Base-by-base conservation (phyloP, 2,797 vertebrate species). In the Sebastolobus alascanus region DNA sequence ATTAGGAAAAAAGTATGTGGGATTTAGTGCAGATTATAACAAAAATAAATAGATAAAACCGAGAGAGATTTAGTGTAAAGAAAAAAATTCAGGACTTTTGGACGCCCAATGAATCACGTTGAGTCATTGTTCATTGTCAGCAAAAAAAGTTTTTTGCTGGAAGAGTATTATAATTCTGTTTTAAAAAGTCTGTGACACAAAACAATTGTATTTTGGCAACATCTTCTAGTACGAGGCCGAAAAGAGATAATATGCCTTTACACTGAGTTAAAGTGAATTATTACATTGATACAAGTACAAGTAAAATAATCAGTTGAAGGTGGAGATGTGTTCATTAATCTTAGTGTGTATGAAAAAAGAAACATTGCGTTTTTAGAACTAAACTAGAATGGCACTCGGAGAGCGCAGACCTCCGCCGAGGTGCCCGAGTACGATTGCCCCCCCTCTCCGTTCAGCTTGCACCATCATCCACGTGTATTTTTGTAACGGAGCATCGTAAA, bases 41-140 rank as follows among this genome's bases (percentile, higher is more conserved):
- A 60, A 29, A 73, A 69, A 68, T 13, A 46, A 72, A 75, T 6
- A 16, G 16, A 56, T 40, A 9, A 72, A 38, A 67, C 13, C 4
- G 4, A 50, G 50, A 14, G 55, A 35, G 43, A 70, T 67, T 58
- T 54, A 60, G 40, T 55, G 43, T 55, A 40, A 63, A 46, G 50
- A 55, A 14, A 46, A 22, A 46, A 9, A 69, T 25, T 33, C 35
- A 20, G 16, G 31, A 38, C 33, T 54, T 73, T 68, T 13, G 11
- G 59, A 38, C 20, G n/a, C 14, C 22, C 4, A 12, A 10, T 71
- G 55, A 75, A 8, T 71, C 61, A 63, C 16, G 3, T 4, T 18
- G 35, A 77, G 54, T 69, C 58, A 52, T 50, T 46, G 18, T 33
- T 79, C 16, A 14, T 20, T 29, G 50, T 84, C 65, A 80, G 58